Evolutionary conservation across 1,140 invertebrate genomes (phyloP).

Genomic region (Zaprionus inermis): DNA sequence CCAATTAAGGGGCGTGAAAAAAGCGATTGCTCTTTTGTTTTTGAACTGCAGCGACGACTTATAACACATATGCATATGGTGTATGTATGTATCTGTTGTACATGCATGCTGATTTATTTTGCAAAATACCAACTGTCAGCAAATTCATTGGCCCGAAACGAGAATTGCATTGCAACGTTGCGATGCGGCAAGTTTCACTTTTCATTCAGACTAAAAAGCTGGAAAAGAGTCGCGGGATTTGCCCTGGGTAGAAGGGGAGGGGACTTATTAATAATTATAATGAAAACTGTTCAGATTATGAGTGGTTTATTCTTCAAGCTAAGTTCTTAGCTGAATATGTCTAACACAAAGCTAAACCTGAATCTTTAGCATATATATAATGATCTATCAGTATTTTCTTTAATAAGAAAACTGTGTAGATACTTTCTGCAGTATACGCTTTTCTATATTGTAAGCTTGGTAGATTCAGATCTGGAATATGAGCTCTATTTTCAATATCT

Average conservation of each 20-base stretch:
- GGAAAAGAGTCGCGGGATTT: slow-evolving; percentile 11
- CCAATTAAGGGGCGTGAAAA: slow-evolving; percentile 82
- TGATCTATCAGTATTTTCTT: no score
- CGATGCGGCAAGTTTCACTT: slow-evolving; percentile 64
- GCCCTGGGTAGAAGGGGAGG: slow-evolving; percentile 5
- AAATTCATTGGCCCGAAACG: slow-evolving; percentile 73
- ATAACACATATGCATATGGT: slow-evolving; percentile 8
- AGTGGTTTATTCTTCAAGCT: no score
- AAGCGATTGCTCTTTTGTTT: slow-evolving; percentile 70
- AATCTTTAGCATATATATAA: no score
- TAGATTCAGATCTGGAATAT: no score
- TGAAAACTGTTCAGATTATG: no score
- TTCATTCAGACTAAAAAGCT: slow-evolving; percentile 58
- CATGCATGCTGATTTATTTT: slow-evolving; percentile 77
- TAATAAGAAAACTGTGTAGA: no score
- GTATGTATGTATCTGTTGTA: background rate
- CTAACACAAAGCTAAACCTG: no score
- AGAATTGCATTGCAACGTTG: slow-evolving; percentile 54
- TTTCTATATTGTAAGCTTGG: no score
- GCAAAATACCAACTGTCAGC: slow-evolving; percentile 79
- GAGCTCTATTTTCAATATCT: no score
- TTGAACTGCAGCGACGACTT: slow-evolving; percentile 37
- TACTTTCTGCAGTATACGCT: no score
- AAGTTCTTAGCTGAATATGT: no score
- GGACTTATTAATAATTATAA: slow-evolving; percentile 12